phyloP scores from a whole-genome alignment of 1,140 invertebrate species.

The Lethocerus indicus region DNA sequence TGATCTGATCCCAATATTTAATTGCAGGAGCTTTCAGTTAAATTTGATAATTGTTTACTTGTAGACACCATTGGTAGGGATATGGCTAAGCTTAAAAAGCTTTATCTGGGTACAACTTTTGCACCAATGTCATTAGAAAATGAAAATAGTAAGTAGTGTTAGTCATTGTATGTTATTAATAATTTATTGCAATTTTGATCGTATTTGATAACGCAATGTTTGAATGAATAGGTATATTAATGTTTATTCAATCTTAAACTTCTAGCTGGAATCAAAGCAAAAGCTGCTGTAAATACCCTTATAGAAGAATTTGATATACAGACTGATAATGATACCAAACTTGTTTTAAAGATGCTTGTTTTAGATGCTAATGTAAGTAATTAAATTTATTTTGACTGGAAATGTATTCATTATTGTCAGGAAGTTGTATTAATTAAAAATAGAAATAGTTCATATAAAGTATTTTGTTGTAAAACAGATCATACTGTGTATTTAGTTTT shows the following conservation, averaged over 20 bases:
- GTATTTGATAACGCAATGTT: no score
- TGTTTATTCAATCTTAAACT: slow-evolving; percentile 2
- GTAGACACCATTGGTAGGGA: slow-evolving; percentile 11
- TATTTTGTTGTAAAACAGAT: neutral
- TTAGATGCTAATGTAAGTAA: slow-evolving; percentile 10
- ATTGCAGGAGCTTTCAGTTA: slow-evolving; percentile 13
- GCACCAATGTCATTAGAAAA: no score
- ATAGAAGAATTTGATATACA: slow-evolving; percentile 9
- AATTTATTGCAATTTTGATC: no score
- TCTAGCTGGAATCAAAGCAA: slow-evolving; percentile 10
- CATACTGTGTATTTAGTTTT: neutral
- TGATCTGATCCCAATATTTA: slow-evolving; percentile 1
- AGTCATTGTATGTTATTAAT: no score
- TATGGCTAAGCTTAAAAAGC: slow-evolving; percentile 27
- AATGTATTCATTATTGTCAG: neutral
- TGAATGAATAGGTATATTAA: no score
- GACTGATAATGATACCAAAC: slow-evolving; percentile 8
- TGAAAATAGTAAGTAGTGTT: no score
- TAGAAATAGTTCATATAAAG: neutral
- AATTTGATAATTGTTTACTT: slow-evolving; percentile 12
- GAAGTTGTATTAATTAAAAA: neutral
- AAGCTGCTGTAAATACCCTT: neutral
- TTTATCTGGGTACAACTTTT: slow-evolving; percentile 14
- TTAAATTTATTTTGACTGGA: neutral
- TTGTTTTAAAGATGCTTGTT: slow-evolving; percentile 8